Conservation (phyloP, 1,140 invertebrate species). For the Drosophila nebulosa region DNA sequence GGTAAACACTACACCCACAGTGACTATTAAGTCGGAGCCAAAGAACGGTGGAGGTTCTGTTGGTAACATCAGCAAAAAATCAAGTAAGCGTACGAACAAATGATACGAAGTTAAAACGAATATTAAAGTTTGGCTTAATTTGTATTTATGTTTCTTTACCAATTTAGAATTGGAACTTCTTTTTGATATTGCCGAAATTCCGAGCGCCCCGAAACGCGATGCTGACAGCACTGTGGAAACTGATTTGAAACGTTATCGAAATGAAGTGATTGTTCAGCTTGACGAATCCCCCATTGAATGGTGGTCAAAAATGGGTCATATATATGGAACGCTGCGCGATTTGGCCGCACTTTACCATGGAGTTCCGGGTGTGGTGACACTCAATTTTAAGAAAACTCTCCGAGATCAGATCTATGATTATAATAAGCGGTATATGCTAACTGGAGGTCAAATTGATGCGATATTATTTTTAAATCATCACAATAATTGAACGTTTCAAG, state of each 20-base stretch:
- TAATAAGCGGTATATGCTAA: slow-evolving; percentile 70
- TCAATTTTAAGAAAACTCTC: slow-evolving; percentile 68
- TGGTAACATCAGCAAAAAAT: slow-evolving; percentile 36
- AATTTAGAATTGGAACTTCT: slow-evolving; percentile 65
- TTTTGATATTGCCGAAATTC: slow-evolving; percentile 68
- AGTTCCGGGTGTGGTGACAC: slow-evolving; percentile 71
- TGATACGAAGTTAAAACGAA: not conserved
- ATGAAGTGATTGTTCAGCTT: slow-evolving; percentile 66
- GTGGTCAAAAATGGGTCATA: slow-evolving; percentile 71
- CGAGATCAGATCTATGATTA: slow-evolving; percentile 71
- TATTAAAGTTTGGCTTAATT: not conserved
- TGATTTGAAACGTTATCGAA: slow-evolving; percentile 72
- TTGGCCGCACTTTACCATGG: slow-evolving; percentile 67
- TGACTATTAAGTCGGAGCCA: slow-evolving; percentile 56
- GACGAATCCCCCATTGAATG: slow-evolving; percentile 73
- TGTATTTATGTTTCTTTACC: not conserved
- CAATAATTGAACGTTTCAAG: slow-evolving; percentile 23
- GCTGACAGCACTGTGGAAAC: slow-evolving; percentile 61
- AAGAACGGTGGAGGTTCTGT: not conserved
- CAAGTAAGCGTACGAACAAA: slow-evolving; percentile 48
- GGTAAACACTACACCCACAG: slow-evolving; percentile 27
- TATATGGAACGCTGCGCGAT: slow-evolving; percentile 68
- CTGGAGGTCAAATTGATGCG: slow-evolving; percentile 68
- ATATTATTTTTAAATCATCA: slow-evolving; percentile 71
- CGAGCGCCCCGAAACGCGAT: slow-evolving; percentile 39